Conservation (phyloP, 2,113 vertebrate genomes). For the Leucoraja erinaceus region DNA sequence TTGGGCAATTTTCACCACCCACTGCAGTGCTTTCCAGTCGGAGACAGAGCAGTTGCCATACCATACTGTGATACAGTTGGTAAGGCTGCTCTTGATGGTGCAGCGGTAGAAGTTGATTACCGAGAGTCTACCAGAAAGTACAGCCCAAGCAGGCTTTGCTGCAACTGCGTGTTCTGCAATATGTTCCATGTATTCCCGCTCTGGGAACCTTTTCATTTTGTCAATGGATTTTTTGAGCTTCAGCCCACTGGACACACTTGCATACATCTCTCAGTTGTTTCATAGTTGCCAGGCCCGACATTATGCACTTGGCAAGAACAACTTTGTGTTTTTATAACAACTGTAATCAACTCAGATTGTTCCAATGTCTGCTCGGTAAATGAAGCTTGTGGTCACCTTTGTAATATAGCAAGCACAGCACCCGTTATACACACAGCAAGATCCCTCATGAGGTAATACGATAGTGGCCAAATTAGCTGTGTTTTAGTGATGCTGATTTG, state of each 20-base stretch:
- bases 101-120: slow-evolving; percentile 27
- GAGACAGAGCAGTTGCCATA: too few relatives aligned
- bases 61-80: too few relatives aligned
- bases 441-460: background rate
- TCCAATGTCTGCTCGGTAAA: background rate
- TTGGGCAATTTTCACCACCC: too few relatives aligned
- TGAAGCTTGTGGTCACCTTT: background rate
- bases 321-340: background rate
- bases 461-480: too few relatives aligned
- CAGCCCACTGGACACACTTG: background rate
- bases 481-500: background rate
- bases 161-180: background rate
- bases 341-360: background rate
- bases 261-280: background rate
- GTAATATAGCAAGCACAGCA: background rate
- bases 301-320: background rate
- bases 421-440: background rate
- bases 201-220: background rate
- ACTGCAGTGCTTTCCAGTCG: too few relatives aligned
- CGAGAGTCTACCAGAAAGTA: background rate
- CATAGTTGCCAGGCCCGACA: too few relatives aligned
- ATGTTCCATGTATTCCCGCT: background rate
- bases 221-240: background rate
- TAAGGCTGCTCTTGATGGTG: too few relatives aligned
- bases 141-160: background rate